Base-by-base conservation (phyloP, 2,888 invertebrate genomes). In the Caenorhabditis uteleia region DNA sequence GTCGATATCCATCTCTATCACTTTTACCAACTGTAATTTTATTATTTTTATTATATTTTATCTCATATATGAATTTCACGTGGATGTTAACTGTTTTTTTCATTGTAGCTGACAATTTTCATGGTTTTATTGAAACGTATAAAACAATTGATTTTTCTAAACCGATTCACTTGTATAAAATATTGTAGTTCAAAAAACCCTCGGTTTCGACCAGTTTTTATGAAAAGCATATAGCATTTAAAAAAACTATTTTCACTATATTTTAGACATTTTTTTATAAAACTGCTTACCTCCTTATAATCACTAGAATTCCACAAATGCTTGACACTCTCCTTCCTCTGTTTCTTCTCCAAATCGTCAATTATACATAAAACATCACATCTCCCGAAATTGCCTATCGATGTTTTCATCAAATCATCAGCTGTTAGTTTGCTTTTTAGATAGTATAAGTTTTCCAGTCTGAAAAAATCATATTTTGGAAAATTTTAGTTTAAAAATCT, bases 1-100 rank as follows among this genome's bases (percentile, higher is more conserved):
- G 5, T 70, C 70, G 1, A 70, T 64, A 25, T 67, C 67, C 6
- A 49, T 49, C 7, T 46, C 26, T 14, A 67, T 53, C 6, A 70
- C 60, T 21, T 50, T 39, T 2, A 70, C 33, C 0, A 64, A 33
- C 27, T 45, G 43, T 16, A 43, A 43, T 25, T 25, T 40, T 16
- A n/a, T n/a, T 12, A 12, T 31, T 31, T 12, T 31, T 31, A n/a
- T n/a, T n/a, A n/a, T n/a, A n/a, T n/a, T n/a, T n/a, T n/a, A n/a
- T n/a, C n/a, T n/a, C n/a, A n/a, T n/a, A n/a, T n/a, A n/a, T n/a
- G n/a, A n/a, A n/a, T n/a, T n/a, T n/a, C n/a, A n/a, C n/a, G n/a
- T n/a, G n/a, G n/a, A n/a, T n/a, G n/a, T n/a, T n/a, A n/a, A n/a
- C n/a, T n/a, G n/a, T n/a, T n/a, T n/a, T n/a, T n/a, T n/a, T n/a